Evolutionary conservation across 2,888 invertebrate species (phyloP), one percentile per base, ranked within the genome.

Genomic region (Lepeophtheirus nordmannii): DNA sequence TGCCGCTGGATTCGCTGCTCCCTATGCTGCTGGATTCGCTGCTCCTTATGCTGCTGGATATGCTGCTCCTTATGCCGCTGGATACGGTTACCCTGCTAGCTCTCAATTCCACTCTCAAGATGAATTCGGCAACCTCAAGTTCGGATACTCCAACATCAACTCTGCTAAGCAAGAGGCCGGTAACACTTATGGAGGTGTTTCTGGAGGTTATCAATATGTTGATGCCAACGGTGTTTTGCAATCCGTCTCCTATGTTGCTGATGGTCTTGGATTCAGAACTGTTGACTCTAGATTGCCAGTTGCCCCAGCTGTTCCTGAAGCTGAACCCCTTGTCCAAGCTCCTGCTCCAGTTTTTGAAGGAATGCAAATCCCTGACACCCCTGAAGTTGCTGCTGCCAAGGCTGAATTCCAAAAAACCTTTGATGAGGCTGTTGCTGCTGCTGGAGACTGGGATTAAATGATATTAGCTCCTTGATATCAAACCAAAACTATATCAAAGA

Each of bases 91-190:
- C 41, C 62, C 62, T 20, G 17, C 20, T 12, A 20, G 56, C 53
- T 53, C 10, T n/a, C 53, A 20, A 30, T n/a, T 22, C 53, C 53
- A 63, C 63, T 37, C 12, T 23, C 63, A 41, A 56, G 23, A 22
- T 56, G 63, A 63, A 56, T 53, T 53, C 63, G 22, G 63, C 37
- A 46, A 63, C 56, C n/a, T 63, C 23, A 22, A 63, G 23, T 56
- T 46, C 63, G 63, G 63, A 63, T 63, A 63, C 63, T 46, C 63
- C 53, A 63, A 63, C 63, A 63, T 63, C 63, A 63, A 63, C 63
- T 63, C 63, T 10, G 37, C 22, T 9, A 63, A 63, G 56, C 56
- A 46, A 7, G 63, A 63, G 53, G n/a, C 8, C 17, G 63, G 63
- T n/a, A 63, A 63, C 22, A 38, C 63, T 23, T 63, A 63, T 30